These are phyloP conservation scores for Stomorhina lunata DNA, from an alignment of 2,888 invertebrate species.

Conservation along the genomic window DNA sequence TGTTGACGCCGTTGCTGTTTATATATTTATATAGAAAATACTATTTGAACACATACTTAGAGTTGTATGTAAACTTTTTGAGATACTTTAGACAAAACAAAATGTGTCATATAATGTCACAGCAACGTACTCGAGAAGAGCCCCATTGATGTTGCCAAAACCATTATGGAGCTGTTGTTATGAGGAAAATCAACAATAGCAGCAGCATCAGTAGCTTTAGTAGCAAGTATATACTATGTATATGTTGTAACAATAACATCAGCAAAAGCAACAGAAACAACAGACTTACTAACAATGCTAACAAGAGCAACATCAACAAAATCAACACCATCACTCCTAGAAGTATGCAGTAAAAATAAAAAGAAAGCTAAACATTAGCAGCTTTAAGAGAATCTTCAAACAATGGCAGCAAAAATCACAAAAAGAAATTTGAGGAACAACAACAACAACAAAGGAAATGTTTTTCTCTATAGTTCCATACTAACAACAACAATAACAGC, in stretches of 20 bases:
- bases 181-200: conserved; percentile 25
- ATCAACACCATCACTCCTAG: conserved; percentile 39
- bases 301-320: background rate
- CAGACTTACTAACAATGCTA: background rate
- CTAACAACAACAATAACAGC: background rate
- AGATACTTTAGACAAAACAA: conserved; percentile 35
- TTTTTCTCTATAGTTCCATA: background rate
- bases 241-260: background rate
- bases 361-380: conserved; percentile 48
- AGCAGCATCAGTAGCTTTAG: background rate
- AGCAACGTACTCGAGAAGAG: conserved; percentile 6
- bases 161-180: conserved; percentile 55
- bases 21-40: background rate
- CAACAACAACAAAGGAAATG: background rate
- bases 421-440: background rate
- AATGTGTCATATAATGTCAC: conserved; percentile 61
- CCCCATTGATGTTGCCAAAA: conserved; percentile 55
- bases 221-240: background rate
- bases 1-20: background rate
- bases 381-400: conserved; percentile 35
- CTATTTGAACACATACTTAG: too few relatives aligned
- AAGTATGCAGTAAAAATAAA: background rate
- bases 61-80: background rate
- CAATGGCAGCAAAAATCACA: conserved; percentile 33
- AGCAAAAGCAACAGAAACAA: background rate